Conservation (phyloP, 2,797 vertebrate genomes). For the Sebastes nivosus region DNA sequence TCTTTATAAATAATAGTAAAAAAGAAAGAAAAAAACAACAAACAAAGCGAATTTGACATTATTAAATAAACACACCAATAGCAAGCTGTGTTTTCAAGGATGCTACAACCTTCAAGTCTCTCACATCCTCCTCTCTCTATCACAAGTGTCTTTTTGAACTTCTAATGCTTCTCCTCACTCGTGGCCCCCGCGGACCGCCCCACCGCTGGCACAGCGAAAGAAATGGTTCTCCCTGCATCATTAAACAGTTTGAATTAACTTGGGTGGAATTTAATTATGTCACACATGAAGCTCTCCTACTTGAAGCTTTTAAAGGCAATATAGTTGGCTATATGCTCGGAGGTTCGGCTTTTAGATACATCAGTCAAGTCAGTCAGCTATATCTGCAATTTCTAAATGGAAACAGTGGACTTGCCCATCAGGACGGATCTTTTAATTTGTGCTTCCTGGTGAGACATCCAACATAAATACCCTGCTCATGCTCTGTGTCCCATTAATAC, state of each 20-base stretch:
- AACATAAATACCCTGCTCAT: conserved; percentile 25
- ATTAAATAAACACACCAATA: conserved; percentile 21
- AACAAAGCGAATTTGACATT: conserved; percentile 6
- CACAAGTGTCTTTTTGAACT: conserved; percentile 61
- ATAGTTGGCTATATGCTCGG: conserved; percentile 64
- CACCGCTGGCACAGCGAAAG: conserved; percentile 66
- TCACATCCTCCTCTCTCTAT: conserved; percentile 39
- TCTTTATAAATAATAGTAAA: neutral
- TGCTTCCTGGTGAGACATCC: conserved; percentile 29
- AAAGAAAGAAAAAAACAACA: neutral
- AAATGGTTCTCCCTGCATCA: conserved; percentile 81
- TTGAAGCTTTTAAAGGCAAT: conserved; percentile 75
- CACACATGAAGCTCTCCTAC: conserved; percentile 77
- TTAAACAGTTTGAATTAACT: conserved; percentile 84
- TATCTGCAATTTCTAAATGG: conserved; percentile 62
- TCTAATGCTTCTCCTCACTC: conserved; percentile 66
- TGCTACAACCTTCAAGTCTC: conserved; percentile 48
- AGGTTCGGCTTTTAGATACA: conserved; percentile 71
- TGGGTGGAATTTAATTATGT: conserved; percentile 81
- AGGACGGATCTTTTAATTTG: conserved; percentile 39
- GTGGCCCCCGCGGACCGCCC: conserved; percentile 62
- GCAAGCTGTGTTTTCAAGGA: conserved; percentile 43
- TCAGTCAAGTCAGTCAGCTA: conserved; percentile 74
- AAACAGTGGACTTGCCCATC: conserved; percentile 33
- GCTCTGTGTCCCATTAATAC: conserved; percentile 40